Base-by-base conservation (phyloP, 2,797 vertebrate species). In the Melanotaenia trifasciata region DNA sequence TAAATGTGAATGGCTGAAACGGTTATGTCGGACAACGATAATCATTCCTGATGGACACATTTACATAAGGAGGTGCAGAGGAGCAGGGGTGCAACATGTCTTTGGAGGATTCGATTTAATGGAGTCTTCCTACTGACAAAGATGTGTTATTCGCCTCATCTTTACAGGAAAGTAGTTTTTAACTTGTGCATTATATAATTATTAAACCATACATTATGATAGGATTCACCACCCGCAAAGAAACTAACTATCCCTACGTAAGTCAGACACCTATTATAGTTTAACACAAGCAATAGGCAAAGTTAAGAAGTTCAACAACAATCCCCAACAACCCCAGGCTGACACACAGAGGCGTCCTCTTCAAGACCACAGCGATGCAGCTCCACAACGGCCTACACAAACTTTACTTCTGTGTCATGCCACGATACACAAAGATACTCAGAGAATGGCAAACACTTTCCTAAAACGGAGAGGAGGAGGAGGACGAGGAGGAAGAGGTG, bases 131-230 rank as follows among this genome's bases (percentile, higher is more conserved):
- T 60, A 80, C 71, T 36, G 68, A 88, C 67, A 65, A 77, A 87
- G 74, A 84, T 54, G 67, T 76, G 79, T 58, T 14, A 67, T 26
- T 67, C 69, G 80, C 70, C 76, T 88, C 60, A 68, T 72, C 75
- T 84, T 84, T 66, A 87, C 70, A 87, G 79, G 82, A 87, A 72
- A 78, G 79, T 72, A 67, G 65, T 68, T 72, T 81, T 83, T 84
- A 87, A 86, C 81, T 85, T 88, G 73, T 77, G 83, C 82, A 64
- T 87, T 81, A 85, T 83, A 79, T 47, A 88, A 91, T 90, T 92
- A 94, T 92, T 94, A 94, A 96, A 96, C 94, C 94, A 95, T 94
- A 95, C 90, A 86, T 93, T 92, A 94, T 93, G 94, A 92, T 87
- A 90, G 90, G 89, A 93, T 88, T 94, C 89, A 95, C 92, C 95